Evolutionary conservation across 2,797 vertebrate species (phyloP), one percentile per base, ranked within the genome.

Genomic region (Syngnathus acus): DNA sequence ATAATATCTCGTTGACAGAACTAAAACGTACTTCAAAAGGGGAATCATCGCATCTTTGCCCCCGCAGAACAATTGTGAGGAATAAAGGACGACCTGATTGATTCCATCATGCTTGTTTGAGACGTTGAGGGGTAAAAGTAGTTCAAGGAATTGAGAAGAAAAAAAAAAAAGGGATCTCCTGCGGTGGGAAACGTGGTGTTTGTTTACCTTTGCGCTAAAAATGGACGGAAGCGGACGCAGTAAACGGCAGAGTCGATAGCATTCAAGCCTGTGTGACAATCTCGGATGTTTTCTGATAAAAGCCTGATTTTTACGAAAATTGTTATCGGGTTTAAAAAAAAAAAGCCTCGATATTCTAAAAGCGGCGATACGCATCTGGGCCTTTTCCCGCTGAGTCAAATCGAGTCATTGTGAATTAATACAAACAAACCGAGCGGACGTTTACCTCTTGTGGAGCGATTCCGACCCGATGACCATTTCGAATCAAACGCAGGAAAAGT

Each of bases 1-100:
- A 83, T 84, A 84, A 86, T 84, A 82, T 88, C 82, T 85, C 79
- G 51, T 78, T 68, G 76, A 81, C 73, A 73, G 77, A 81, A 75
- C 72, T 64, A 61, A 78, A 83, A 76, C 53, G 73, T 57, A 65
- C 79, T 84, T 79, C 76, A 82, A 82, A 78, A 55, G 65, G 65
- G 65, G 65, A 65, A 66, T 69, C 65, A 60, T 69, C 58, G 64
- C 10, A 66, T 7, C 21, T 67, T 65, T 23, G 11, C 48, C 70
- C 65, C 68, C 47, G 26, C 62, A 63, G 60, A 79, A 78, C 76
- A 75, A 74, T 63, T 47, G 57, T 60, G 32, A 42, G 60, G 64
- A 48, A 66, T 73, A 69, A 85, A 78, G n/a, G 50, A 53, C 50
- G 21, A 53, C 9, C 50, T 21, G n/a, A n/a, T 53, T 53, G 11